Percentiles rank a stretch among this genome's conserved stretches.
phyloP scores from a whole-genome alignment of 2,888 invertebrate genomes.

The Drosophila leonis region DNA sequence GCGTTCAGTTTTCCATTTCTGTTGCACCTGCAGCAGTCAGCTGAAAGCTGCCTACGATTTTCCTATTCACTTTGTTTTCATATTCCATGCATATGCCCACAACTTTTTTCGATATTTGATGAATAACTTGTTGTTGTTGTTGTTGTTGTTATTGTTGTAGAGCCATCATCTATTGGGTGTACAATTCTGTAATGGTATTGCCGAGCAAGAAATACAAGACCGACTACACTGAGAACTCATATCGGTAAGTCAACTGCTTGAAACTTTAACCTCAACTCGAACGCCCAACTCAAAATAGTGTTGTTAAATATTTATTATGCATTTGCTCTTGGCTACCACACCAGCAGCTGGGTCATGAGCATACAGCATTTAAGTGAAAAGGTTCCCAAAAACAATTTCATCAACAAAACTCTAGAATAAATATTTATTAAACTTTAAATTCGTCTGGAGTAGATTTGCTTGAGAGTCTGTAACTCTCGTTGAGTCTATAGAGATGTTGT shows the following conservation, averaged over 20 bases:
- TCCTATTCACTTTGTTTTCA: slow-evolving; percentile 22
- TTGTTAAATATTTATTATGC: slow-evolving; percentile 74
- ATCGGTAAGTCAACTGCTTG: slow-evolving; percentile 86
- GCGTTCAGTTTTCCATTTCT: slow-evolving; percentile 21
- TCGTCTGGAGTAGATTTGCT: not conserved
- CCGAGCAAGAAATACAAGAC: slow-evolving; percentile 95
- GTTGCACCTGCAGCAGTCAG: slow-evolving; percentile 15
- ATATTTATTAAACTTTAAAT: not conserved
- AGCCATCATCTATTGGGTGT: slow-evolving; percentile 97
- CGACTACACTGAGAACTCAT: slow-evolving; percentile 93
- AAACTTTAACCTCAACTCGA: slow-evolving; percentile 7
- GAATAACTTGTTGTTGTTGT: slow-evolving; percentile 14
- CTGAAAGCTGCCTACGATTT: slow-evolving; percentile 14
- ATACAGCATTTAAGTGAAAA: not conserved
- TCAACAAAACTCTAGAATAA: not conserved
- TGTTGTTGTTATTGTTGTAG: slow-evolving; percentile 82
- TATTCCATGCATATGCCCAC: slow-evolving; percentile 3
- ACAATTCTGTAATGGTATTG: slow-evolving; percentile 95
- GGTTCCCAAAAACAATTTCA: slow-evolving; percentile 23
- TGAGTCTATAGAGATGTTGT: not conserved
- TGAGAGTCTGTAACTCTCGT: not conserved
- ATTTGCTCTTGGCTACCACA: slow-evolving; percentile 56
- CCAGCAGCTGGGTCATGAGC: slow-evolving; percentile 39
- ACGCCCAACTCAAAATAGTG: slow-evolving; percentile 23
- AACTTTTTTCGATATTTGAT: slow-evolving; percentile 20